Conservation (phyloP, 1,140 invertebrate genomes). For the Pseudachorutes palmiensis region DNA sequence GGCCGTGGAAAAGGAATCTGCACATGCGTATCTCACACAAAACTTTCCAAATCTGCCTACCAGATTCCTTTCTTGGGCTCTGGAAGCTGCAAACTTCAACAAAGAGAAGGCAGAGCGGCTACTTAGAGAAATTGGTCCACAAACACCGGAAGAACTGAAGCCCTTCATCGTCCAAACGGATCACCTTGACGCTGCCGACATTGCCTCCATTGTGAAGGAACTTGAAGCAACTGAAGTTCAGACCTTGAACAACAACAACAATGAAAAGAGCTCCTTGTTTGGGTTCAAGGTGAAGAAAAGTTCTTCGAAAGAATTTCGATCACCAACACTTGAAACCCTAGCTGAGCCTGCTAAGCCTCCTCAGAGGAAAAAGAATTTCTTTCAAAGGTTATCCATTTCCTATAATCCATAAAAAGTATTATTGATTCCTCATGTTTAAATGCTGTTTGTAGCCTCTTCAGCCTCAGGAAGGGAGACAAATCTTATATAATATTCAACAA, state of each 20-base stretch:
- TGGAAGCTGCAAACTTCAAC: conserved; percentile 32
- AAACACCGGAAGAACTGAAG: conserved; percentile 37
- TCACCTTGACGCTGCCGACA: conserved; percentile 1
- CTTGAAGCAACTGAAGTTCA: conserved; percentile 2
- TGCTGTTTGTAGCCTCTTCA: conserved; percentile 28
- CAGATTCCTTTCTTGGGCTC: conserved; percentile 33
- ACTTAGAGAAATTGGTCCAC: conserved; percentile 31
- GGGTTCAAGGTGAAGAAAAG: conserved; percentile 8
- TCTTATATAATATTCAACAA: conserved; percentile 14
- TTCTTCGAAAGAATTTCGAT: neutral
- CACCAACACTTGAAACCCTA: neutral
- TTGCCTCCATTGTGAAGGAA: neutral
- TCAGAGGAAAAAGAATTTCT: conserved; percentile 1
- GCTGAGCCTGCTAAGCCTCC: neutral
- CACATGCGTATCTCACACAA: conserved; percentile 18
- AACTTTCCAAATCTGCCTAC: conserved; percentile 36
- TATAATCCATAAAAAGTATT: neutral
- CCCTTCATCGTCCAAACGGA: conserved; percentile 21
- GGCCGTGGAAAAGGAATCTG: conserved; percentile 22
- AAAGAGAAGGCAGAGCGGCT: conserved; percentile 29
- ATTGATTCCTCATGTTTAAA: conserved; percentile 11
- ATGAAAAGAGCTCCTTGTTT: conserved; percentile 3
- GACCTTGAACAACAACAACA: conserved; percentile 14
- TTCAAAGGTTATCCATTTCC: conserved; percentile 7
- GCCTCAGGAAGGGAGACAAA: conserved; percentile 27